Percentiles rank a stretch among this genome's conserved stretches.
These are phyloP conservation scores for Phrixothrix hirtus DNA, from an alignment of 2,888 invertebrate genomes.

Conservation along the genomic window DNA sequence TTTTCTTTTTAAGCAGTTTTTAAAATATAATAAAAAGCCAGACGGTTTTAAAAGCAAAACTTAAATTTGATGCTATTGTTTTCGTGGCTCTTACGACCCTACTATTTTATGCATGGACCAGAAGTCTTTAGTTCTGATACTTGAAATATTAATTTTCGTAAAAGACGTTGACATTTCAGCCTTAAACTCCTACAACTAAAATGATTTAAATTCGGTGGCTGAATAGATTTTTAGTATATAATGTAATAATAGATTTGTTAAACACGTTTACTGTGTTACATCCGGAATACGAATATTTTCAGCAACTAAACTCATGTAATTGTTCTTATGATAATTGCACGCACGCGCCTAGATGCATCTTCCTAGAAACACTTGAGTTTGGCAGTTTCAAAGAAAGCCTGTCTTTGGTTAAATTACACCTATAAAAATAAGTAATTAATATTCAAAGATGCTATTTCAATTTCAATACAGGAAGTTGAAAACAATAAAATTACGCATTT, in stretches of 20 bases:
- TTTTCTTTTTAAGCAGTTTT: constrained; percentile 37
- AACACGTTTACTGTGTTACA: constrained; percentile 14
- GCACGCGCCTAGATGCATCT: not conserved
- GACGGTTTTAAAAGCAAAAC: constrained; percentile 38
- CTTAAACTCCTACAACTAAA: too few relatives aligned
- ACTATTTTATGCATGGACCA: constrained; percentile 11
- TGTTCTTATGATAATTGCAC: not conserved
- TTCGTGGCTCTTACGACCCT: constrained; percentile 24
- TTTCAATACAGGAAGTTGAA: constrained; percentile 30
- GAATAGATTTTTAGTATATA: too few relatives aligned
- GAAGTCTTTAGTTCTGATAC: not conserved
- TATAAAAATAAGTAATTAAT: constrained; percentile 13
- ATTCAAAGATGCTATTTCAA: constrained; percentile 17
- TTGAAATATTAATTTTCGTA: too few relatives aligned
- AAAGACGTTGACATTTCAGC: too few relatives aligned
- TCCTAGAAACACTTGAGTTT: not conserved
- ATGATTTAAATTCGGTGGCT: too few relatives aligned
- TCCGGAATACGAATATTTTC: constrained; percentile 13
- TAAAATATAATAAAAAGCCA: constrained; percentile 40
- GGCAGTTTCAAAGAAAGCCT: not conserved
- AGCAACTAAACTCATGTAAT: not conserved
- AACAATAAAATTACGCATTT: constrained; percentile 31
- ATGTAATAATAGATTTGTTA: not conserved
- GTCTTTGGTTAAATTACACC: not conserved
- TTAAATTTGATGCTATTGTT: constrained; percentile 34